Evolutionary conservation across 1,140 invertebrate genomes (phyloP).

Genomic region (Drosophila albomicans): DNA sequence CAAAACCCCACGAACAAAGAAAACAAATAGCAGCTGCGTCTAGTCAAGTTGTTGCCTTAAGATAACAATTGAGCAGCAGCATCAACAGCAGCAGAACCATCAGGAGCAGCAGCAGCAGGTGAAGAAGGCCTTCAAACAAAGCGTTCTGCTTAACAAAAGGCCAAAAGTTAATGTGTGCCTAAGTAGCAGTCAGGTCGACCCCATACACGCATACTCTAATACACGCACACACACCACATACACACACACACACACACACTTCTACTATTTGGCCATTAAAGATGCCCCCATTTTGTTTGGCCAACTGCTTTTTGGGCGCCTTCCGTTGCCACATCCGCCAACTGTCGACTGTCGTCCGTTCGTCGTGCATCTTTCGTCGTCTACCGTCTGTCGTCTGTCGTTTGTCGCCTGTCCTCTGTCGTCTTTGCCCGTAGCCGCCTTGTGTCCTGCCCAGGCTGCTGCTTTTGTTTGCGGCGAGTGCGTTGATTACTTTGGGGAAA

Average conservation of each 20-base stretch:
- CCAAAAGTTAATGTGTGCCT: conserved; percentile 81
- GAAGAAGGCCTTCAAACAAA: conserved; percentile 59
- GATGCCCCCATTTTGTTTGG: conserved; percentile 50
- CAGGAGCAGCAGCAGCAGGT: not conserved
- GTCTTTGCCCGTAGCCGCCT: conserved; percentile 16
- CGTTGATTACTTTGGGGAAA: conserved; percentile 82
- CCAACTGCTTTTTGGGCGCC: conserved; percentile 30
- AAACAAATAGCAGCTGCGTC: conserved; percentile 72
- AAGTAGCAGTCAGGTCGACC: conserved; percentile 60
- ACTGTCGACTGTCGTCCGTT: conserved; percentile 41
- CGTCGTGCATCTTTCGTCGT: conserved; percentile 33
- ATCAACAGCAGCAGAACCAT: not conserved
- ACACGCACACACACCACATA: conserved; percentile 14
- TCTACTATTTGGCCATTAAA: conserved; percentile 59
- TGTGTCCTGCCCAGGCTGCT: conserved; percentile 26
- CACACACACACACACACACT: conserved; percentile 14
- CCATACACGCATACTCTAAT: conserved; percentile 20
- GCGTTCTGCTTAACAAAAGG: conserved; percentile 70
- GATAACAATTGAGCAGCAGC: conserved; percentile 50
- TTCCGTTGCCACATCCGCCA: conserved; percentile 58
- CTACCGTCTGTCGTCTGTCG: conserved; percentile 49
- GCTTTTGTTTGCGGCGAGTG: conserved; percentile 70
- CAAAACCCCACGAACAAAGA: not conserved
- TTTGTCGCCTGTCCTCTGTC: conserved; percentile 36
- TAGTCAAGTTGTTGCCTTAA: conserved; percentile 54